Conservation (phyloP, 1,140 invertebrate species). For the Papilio dardanus region DNA sequence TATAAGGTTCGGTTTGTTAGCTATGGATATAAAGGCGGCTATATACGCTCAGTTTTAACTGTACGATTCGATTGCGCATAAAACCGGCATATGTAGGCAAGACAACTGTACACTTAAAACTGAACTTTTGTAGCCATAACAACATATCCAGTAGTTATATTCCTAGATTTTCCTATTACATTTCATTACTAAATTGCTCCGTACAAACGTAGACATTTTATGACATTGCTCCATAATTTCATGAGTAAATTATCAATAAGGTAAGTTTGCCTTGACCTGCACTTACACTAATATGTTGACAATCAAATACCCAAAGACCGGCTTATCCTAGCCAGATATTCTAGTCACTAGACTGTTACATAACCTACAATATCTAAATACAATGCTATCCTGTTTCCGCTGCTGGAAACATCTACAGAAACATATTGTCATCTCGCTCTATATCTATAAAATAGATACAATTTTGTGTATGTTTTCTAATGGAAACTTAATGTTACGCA, state of each 20-base stretch:
- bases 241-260: not conserved
- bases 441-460: not conserved
- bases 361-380: not conserved
- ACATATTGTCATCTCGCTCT: not conserved
- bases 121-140: no score
- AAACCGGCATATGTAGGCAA: no score
- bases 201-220: no score
- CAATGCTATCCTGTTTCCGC: not conserved
- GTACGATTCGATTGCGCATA: no score
- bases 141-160: no score
- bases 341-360: not conserved
- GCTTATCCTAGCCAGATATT: not conserved
- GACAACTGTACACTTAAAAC: no score
- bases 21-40: no score
- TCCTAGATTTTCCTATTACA: no score
- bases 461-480: not conserved
- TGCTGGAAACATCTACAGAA: not conserved
- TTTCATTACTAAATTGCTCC: not conserved
- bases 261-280: not conserved
- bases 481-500: not conserved
- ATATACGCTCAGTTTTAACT: no score
- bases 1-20: no score
- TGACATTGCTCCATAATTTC: not conserved
- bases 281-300: not conserved
- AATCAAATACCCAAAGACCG: not conserved